Evolutionary conservation across 2,797 vertebrate species (phyloP).

Genomic region (Sebastes iracundus): DNA sequence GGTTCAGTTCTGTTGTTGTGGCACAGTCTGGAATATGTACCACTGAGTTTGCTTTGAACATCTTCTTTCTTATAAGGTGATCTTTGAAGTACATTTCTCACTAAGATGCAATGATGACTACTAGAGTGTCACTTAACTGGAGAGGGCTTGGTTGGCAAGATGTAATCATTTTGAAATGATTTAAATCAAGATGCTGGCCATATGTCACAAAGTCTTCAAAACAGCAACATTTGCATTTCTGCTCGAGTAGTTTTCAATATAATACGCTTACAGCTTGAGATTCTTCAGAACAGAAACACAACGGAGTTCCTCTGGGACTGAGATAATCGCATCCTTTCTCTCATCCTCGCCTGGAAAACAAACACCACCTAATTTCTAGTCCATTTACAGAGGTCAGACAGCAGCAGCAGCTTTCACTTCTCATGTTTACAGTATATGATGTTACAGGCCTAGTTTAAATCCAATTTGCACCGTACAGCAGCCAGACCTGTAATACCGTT

Average conservation of each 20-base stretch:
- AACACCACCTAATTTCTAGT: conserved; percentile 29
- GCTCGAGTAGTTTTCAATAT: neutral
- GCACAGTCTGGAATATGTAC: neutral
- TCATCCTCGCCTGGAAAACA: conserved; percentile 34
- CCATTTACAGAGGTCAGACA: conserved; percentile 35
- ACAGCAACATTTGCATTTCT: neutral
- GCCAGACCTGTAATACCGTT: conserved; percentile 17
- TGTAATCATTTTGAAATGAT: neutral
- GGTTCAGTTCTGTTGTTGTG: neutral
- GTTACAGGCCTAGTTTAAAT: conserved; percentile 27
- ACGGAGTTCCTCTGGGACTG: conserved; percentile 22
- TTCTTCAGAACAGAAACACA: conserved; percentile 32
- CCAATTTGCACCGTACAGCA: conserved; percentile 28
- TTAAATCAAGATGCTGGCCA: neutral
- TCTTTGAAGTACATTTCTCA: neutral
- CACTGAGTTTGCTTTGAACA: neutral
- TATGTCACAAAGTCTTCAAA: neutral
- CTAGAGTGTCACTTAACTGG: neutral
- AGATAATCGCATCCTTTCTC: conserved; percentile 43
- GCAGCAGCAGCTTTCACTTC: conserved; percentile 37
- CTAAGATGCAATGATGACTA: neutral
- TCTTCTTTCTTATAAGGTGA: neutral
- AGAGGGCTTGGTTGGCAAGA: neutral
- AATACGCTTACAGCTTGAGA: too few relatives aligned
- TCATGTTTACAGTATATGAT: conserved; percentile 13